Conservation (phyloP, 1,140 invertebrate species). For the Oncopodura yosiiana region DNA sequence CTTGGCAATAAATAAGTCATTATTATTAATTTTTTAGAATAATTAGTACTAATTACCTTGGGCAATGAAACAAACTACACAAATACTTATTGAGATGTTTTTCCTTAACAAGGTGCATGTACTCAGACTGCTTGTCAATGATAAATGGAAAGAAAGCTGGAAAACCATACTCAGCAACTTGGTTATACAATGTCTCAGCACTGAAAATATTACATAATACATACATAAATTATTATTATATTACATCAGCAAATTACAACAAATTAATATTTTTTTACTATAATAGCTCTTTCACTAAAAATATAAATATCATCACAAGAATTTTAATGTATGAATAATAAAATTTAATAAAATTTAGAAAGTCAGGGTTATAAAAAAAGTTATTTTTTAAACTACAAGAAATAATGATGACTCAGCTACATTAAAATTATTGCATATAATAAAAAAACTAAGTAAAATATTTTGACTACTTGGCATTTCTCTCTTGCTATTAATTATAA, state of each 20-base stretch:
- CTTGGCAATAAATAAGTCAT: neutral
- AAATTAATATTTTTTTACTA: too few species aligned
- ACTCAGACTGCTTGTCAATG: slow-evolving; percentile 57
- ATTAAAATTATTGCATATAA: too few species aligned
- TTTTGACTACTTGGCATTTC: too few species aligned
- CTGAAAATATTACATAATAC: slow-evolving; percentile 54
- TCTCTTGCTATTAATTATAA: too few species aligned
- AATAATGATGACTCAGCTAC: too few species aligned
- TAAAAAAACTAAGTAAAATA: too few species aligned
- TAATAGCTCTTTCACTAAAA: too few species aligned
- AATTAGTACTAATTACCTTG: slow-evolving; percentile 73
- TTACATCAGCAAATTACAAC: too few species aligned
- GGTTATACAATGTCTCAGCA: slow-evolving; percentile 73
- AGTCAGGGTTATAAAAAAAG: neutral
- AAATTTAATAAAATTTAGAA: slow-evolving; percentile 27
- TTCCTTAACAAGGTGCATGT: slow-evolving; percentile 48
- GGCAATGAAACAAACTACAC: slow-evolving; percentile 71
- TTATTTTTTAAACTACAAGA: neutral
- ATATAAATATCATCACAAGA: too few species aligned
- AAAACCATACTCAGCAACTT: slow-evolving; percentile 67
- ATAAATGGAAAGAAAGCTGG: slow-evolving; percentile 71
- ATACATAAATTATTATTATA: too few species aligned
- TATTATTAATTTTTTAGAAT: neutral
- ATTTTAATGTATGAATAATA: too few species aligned
- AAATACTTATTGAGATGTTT: slow-evolving; percentile 65